Conservation (phyloP, 2,888 invertebrate species). For the Malachius bipustulatus region DNA sequence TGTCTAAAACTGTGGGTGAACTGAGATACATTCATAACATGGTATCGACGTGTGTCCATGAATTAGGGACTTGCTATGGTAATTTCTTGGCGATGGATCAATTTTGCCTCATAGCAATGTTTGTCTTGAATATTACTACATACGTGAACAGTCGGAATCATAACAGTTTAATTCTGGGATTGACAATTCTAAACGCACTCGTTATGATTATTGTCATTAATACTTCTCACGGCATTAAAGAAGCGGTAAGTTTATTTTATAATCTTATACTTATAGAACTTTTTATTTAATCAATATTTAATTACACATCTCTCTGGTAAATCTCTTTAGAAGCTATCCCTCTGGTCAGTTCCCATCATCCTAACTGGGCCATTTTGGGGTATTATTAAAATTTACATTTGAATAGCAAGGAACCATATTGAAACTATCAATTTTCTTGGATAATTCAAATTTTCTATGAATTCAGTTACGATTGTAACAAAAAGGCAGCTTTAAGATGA, state of each 20-base stretch:
- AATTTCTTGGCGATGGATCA: background rate
- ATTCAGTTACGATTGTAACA: too few relatives aligned
- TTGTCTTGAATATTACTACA: background rate
- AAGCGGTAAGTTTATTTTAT: background rate
- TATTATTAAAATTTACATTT: too few relatives aligned
- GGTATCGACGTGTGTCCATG: background rate
- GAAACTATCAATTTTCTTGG: too few relatives aligned
- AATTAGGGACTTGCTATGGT: slow-evolving; percentile 1
- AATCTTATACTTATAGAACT: too few relatives aligned
- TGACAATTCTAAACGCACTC: background rate
- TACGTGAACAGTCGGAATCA: background rate
- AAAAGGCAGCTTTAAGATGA: too few relatives aligned
- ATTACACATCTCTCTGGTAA: too few relatives aligned
- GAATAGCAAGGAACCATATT: too few relatives aligned
- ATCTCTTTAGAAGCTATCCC: too few relatives aligned
- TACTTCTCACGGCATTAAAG: background rate
- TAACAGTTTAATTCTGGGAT: background rate
- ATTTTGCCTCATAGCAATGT: background rate
- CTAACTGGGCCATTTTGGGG: too few relatives aligned
- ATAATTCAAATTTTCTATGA: too few relatives aligned
- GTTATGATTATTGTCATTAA: background rate
- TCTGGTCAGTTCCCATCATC: too few relatives aligned
- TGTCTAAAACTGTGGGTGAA: background rate
- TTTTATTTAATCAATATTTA: too few relatives aligned
- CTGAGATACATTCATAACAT: background rate